phyloP scores from a whole-genome alignment of 2,888 invertebrate species.

The Actias luna region DNA sequence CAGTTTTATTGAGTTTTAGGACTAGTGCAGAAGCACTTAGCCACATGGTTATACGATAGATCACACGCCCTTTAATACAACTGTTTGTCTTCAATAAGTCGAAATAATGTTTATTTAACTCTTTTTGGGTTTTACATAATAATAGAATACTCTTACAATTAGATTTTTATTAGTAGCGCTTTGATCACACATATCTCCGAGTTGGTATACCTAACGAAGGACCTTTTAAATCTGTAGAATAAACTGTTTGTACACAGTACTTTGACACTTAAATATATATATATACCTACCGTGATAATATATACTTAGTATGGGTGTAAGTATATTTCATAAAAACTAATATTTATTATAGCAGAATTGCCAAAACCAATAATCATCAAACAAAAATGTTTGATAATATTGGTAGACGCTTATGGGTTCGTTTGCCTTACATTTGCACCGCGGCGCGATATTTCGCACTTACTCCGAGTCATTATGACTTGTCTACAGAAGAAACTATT shows the following conservation, averaged over 20 bases:
- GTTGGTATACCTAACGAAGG: no score
- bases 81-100: neutral
- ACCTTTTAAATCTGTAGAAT: no score
- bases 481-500: slow-evolving; percentile 19
- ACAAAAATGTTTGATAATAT: neutral
- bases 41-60: no score
- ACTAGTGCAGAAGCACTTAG: no score
- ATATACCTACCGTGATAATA: neutral
- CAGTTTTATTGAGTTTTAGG: no score
- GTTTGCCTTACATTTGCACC: slow-evolving; percentile 56
- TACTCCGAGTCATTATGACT: slow-evolving; percentile 45
- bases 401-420: slow-evolving; percentile 33
- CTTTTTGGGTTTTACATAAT: neutral
- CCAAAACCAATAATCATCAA: neutral
- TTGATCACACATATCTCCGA: no score
- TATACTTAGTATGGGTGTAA: neutral
- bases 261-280: neutral
- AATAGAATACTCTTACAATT: no score
- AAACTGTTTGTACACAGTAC: neutral
- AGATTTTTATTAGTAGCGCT: no score
- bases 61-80: no score
- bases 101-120: neutral
- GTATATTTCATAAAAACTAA: neutral
- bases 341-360: neutral
- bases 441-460: slow-evolving; percentile 70